phyloP scores from a whole-genome alignment of 2,113 vertebrate species.

The Puma concolor region DNA sequence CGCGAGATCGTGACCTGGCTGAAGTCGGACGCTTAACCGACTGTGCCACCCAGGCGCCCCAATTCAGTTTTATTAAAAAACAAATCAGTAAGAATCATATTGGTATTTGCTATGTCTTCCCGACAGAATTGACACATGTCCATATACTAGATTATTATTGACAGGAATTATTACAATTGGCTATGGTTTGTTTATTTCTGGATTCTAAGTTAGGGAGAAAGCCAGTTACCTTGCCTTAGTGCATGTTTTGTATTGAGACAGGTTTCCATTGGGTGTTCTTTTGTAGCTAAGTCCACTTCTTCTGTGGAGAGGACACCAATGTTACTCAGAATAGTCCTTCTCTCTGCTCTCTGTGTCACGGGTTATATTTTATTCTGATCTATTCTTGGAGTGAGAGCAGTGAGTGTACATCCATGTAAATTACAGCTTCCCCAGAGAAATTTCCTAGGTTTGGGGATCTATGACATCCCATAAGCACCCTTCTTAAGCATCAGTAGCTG shows the following conservation, averaged over 20 bases:
- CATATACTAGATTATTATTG: not conserved
- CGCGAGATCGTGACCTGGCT: no score
- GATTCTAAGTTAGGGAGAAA: not conserved
- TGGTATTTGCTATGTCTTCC: not conserved
- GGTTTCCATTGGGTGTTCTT: not conserved
- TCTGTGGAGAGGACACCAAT: not conserved
- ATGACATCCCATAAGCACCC: not conserved
- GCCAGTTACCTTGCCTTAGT: not conserved
- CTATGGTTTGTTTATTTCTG: not conserved
- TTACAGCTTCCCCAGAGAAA: not conserved
- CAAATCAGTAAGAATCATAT: constrained; percentile 17
- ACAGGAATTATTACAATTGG: not conserved
- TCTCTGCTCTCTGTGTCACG: not conserved
- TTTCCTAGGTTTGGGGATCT: not conserved
- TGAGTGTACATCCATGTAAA: not conserved
- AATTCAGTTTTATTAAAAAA: not conserved
- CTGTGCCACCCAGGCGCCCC: no score
- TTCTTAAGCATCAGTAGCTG: not conserved
- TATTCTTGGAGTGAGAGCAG: not conserved
- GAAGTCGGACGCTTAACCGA: no score
- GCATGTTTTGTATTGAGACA: not conserved
- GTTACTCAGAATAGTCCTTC: not conserved
- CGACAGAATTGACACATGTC: not conserved
- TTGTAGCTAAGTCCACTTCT: not conserved
- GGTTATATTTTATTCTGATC: not conserved